Percentiles rank a stretch among this genome's conserved stretches.
phyloP scores from a whole-genome alignment of 1,140 invertebrate species.

The Eueides isabella region DNA sequence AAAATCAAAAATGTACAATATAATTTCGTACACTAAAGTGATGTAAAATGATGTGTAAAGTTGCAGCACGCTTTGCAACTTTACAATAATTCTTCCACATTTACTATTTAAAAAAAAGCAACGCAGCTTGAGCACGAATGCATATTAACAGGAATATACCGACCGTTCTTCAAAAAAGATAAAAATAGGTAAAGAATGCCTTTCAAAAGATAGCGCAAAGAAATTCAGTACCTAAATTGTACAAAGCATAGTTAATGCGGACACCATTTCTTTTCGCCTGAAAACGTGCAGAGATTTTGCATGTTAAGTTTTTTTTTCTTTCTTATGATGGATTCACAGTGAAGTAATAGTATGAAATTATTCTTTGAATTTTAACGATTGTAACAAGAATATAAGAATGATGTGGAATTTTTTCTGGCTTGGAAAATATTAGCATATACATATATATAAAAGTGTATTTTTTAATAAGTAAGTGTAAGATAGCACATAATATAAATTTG shows the following conservation, averaged over 20 bases:
- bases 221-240: conserved; percentile 30
- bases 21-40: no score
- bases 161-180: conserved; percentile 6
- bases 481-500: no score
- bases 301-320: conserved; percentile 13
- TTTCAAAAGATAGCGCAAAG: conserved; percentile 31
- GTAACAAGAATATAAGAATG: neutral
- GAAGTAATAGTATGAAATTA: neutral
- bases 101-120: conserved; percentile 4
- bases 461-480: no score
- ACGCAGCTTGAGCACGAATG: conserved; percentile 15
- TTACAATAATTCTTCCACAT: neutral
- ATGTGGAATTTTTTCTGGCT: no score
- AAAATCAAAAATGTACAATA: no score
- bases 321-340: neutral
- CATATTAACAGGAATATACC: conserved; percentile 25
- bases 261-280: conserved; percentile 25
- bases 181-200: conserved; percentile 21
- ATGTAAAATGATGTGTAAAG: neutral
- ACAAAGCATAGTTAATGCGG: conserved; percentile 31
- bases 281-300: conserved; percentile 26
- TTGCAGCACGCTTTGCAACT: neutral
- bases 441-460: no score
- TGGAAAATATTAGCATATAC: no score
- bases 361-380: conserved; percentile 10